Conservation (phyloP, 2,113 vertebrate species). For the Brachionichthys hirsutus region DNA sequence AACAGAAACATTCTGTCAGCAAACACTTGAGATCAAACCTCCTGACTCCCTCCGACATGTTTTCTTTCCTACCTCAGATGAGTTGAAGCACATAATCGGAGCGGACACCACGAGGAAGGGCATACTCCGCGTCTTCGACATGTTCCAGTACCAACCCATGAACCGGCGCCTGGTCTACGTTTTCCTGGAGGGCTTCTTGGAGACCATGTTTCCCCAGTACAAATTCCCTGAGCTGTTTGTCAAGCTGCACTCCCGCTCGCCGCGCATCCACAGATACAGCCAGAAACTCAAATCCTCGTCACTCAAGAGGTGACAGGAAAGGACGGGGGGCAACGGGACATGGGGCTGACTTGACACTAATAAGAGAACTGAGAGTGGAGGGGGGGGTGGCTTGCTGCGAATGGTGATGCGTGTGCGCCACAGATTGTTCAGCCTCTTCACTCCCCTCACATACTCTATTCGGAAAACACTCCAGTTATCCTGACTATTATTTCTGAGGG, state of each 20-base stretch:
- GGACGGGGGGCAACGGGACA: conserved; percentile 30
- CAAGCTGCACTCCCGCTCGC: conserved; percentile 95
- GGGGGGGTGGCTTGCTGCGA: conserved; percentile 13
- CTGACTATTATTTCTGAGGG: conserved; percentile 21
- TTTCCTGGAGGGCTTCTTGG: conserved; percentile 96
- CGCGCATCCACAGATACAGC: conserved; percentile 88
- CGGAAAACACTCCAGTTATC: conserved; percentile 51
- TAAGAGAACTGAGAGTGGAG: conserved; percentile 33
- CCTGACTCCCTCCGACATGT: background rate
- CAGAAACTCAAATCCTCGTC: conserved; percentile 89
- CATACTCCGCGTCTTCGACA: conserved; percentile 97
- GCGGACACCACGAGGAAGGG: conserved; percentile 92
- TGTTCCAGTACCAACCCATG: conserved; percentile 97
- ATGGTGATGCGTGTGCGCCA: conserved; percentile 16
- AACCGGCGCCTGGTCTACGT: conserved; percentile 96
- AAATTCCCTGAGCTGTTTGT: conserved; percentile 96
- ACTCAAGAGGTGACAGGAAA: conserved; percentile 95
- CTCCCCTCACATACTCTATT: conserved; percentile 34
- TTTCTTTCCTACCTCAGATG: conserved; percentile 58
- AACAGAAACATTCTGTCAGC: background rate
- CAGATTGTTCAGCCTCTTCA: conserved; percentile 27
- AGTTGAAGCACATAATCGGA: conserved; percentile 83
- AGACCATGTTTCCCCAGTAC: conserved; percentile 97
- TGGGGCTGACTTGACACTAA: conserved; percentile 17
- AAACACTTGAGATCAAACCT: too few species aligned